Base-by-base conservation (phyloP, 2,113 vertebrate genomes). In the Rhinoderma darwinii region DNA sequence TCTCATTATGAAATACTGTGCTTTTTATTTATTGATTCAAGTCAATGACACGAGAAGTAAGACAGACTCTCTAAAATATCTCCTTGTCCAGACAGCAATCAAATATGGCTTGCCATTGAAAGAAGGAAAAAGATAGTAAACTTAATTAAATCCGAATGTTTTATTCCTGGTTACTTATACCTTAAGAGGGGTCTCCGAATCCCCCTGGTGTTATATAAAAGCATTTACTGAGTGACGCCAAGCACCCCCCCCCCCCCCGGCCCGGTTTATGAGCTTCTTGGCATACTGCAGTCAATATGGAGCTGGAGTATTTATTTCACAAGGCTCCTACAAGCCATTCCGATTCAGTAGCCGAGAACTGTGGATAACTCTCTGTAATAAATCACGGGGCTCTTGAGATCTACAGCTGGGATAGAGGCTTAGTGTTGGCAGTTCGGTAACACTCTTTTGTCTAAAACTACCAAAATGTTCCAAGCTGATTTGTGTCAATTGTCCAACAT, bases 391-490 rank as follows among this genome's bases (percentile, higher is more conserved):
- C 66, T 76, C 85, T 44, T 44, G 17, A 66, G 79, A 61, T 82
- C 79, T 82, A 66, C 79, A 82, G 79, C 79, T 82, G 79, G 79
- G 79, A 82, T 75, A 66, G 73, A 63, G 63, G 73, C 50, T 72
- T 10, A 66, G n/a, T 83, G 59, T n/a, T 84, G 72, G 43, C 76
- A 88, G 50, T 32, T 66, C 56, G 25, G 59, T 44, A 61, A 87
- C 74, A 85, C 88, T 63, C 47, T 32, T 82, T 84, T 78, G 63
- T 82, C 61, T 84, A 77, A 4, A 90, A 77, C 68, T 84, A 77
- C 72, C 3, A 82, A 7, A 83, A 30, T 78, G 39, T 81, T 66
- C 72, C 84, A 25, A 39, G 14, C 9, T 80, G 88, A 68, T 78
- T 72, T 4, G 10, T 79, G 66, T 9, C 82, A 78, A 20, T 51